Base-by-base conservation (phyloP, 2,888 invertebrate genomes). In the Melanargia galathea region DNA sequence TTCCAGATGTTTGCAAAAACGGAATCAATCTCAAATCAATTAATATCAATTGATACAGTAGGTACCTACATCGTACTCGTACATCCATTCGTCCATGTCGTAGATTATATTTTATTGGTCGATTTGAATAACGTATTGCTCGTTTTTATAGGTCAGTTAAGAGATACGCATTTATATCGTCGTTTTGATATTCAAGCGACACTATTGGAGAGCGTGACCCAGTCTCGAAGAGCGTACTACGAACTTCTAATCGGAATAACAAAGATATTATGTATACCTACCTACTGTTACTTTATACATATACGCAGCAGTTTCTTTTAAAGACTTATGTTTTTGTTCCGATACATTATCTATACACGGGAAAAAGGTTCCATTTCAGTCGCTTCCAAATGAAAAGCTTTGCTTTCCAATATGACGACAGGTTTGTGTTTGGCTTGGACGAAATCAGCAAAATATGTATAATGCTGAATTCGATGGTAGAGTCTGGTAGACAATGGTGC, bases 171-270 rank as follows among this genome's bases (percentile, higher is more conserved):
- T 70, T 57, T 64, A 59, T 60, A 67, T 62, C 54, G 43, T 35
- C 51, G 60, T 57, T 48, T 69, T 68, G 57, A 66, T 63, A 70
- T 66, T 68, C 70, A 65, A 63, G 68, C 65, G 68, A 65, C 68
- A 66, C 60, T 65, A 62, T 66, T 68, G 65, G 68, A 68, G 68
- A 70, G 65, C 66, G 63, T 66, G 70, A 68, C 70, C 68, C 48
- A 66, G 66, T 64, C 64, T 57, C 62, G 38, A 54, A 22, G 46
- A 60, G 63, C 66, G 62, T 66, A 66, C 66, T 66, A 66, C 66
- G 58, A 63, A 66, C 60, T 62, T 61, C 62, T 66, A 63, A 62
- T 66, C 60, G 49, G 56, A 64, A 60, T 62, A 62, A 66, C 64
- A 64, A 62, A 66, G 59, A 62, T 52, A 49, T 22, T 26, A 20